phyloP scores from a whole-genome alignment of 2,113 vertebrate species.

The Scomber japonicus region DNA sequence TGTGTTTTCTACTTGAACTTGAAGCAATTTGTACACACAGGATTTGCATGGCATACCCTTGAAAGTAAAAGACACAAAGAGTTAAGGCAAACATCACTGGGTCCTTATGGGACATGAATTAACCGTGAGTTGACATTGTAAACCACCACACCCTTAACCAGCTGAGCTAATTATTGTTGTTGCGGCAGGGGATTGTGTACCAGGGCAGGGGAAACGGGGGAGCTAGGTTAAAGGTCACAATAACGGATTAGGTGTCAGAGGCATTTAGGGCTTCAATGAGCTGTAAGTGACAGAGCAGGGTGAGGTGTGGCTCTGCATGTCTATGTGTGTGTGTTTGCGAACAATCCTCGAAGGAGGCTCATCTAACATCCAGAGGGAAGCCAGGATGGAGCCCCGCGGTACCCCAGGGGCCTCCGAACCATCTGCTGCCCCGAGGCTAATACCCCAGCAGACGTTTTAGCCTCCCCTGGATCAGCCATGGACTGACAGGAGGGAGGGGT shows the following conservation, averaged over 20 bases:
- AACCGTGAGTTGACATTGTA: slow-evolving; percentile 65
- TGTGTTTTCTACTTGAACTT: slow-evolving; percentile 22
- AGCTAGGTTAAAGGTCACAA: slow-evolving; percentile 71
- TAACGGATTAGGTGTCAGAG: slow-evolving; percentile 76
- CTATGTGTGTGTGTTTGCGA: slow-evolving; percentile 49
- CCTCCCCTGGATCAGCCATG: slow-evolving; percentile 55
- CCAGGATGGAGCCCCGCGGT: slow-evolving; percentile 60
- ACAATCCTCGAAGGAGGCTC: slow-evolving; percentile 74
- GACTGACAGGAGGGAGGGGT: slow-evolving; percentile 46
- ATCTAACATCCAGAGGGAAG: slow-evolving; percentile 70
- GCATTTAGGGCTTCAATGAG: slow-evolving; percentile 53
- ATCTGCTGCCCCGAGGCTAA: slow-evolving; percentile 82
- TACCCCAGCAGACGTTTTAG: slow-evolving; percentile 78
- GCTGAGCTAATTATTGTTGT: slow-evolving; percentile 68
- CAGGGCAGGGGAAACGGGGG: slow-evolving; percentile 23
- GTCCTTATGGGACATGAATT: slow-evolving; percentile 62
- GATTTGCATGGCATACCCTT: background rate
- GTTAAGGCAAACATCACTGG: slow-evolving; percentile 32
- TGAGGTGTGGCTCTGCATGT: slow-evolving; percentile 62
- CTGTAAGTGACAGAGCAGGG: slow-evolving; percentile 57
- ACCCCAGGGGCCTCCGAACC: slow-evolving; percentile 69
- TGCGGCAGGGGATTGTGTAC: slow-evolving; percentile 58
- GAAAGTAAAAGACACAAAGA: slow-evolving; percentile 7
- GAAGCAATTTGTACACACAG: slow-evolving; percentile 9
- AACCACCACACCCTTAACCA: slow-evolving; percentile 74